Conservation (phyloP, 1,140 invertebrate genomes). For the Zaprionus lachaisei region DNA sequence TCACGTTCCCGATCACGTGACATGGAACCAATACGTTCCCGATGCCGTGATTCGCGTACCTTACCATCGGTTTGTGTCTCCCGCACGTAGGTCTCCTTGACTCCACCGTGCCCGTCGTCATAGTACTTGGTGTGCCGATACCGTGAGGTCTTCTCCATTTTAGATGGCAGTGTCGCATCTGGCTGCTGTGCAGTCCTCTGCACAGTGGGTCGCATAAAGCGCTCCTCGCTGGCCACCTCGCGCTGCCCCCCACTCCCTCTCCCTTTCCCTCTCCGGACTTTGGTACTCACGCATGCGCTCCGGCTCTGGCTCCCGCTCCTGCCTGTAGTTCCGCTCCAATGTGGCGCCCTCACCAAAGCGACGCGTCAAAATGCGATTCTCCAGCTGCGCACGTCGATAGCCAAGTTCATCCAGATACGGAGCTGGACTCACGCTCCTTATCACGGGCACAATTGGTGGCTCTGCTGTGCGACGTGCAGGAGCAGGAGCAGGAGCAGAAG, state of each 20-base stretch:
- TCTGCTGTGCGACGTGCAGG: conserved; percentile 44
- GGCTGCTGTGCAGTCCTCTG: conserved; percentile 48
- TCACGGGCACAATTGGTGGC: conserved; percentile 79
- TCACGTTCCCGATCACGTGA: conserved; percentile 42
- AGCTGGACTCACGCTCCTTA: conserved; percentile 83
- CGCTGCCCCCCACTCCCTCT: conserved; percentile 37
- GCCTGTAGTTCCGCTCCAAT: conserved; percentile 50
- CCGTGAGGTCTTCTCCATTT: conserved; percentile 72
- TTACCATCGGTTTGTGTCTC: conserved; percentile 86
- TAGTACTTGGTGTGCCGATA: conserved; percentile 83
- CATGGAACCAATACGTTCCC: conserved; percentile 84
- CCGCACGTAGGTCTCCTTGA: conserved; percentile 85
- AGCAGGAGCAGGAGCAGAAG: conserved; percentile 65
- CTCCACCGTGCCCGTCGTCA: conserved; percentile 84
- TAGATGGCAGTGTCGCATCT: conserved; percentile 61
- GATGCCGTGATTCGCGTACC: conserved; percentile 86
- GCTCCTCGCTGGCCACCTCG: conserved; percentile 42
- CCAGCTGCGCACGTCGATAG: conserved; percentile 89
- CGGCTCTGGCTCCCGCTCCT: conserved; percentile 11
- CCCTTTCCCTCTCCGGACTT: conserved; percentile 46
- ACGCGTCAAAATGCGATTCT: conserved; percentile 87
- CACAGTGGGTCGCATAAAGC: conserved; percentile 58
- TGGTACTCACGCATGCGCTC: conserved; percentile 31
- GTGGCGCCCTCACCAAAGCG: conserved; percentile 72
- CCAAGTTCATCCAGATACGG: conserved; percentile 87